These are phyloP conservation scores for Eueremaeus valkanovi DNA, from an alignment of 2,888 invertebrate genomes.

Conservation along the genomic window DNA sequence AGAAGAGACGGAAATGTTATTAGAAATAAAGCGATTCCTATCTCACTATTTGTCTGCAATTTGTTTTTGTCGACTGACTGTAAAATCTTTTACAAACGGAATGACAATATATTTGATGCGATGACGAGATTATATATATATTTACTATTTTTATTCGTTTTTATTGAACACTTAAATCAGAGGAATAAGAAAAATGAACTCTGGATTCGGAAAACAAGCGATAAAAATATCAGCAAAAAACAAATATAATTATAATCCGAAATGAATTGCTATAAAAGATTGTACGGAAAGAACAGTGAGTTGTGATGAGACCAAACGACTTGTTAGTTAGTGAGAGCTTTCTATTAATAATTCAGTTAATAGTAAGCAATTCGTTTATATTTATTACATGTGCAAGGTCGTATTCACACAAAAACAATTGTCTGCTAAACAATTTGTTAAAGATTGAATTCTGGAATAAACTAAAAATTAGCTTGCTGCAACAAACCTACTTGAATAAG, in stretches of 20 bases:
- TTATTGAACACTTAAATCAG: not conserved
- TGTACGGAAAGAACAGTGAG: not conserved
- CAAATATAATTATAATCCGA: slow-evolving; percentile 4
- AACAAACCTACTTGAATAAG: no score
- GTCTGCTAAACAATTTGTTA: no score
- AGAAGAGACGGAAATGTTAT: not conserved
- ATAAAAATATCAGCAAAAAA: no score
- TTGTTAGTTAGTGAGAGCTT: no score
- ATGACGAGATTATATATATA: not conserved
- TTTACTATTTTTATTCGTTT: not conserved
- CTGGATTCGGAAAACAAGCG: not conserved
- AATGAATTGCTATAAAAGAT: slow-evolving; percentile 1
- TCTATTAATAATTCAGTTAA: no score
- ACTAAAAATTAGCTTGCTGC: no score
- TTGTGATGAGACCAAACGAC: not conserved
- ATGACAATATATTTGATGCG: not conserved
- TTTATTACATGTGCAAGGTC: no score
- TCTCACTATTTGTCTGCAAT: not conserved
- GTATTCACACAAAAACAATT: no score
- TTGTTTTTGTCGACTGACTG: not conserved
- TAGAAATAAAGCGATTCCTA: not conserved
- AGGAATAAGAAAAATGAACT: not conserved
- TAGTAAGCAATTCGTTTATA: no score
- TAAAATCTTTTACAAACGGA: not conserved
- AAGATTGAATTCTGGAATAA: no score